Conservation (phyloP, 2,113 vertebrate species). For the Microtus richardsoni region DNA sequence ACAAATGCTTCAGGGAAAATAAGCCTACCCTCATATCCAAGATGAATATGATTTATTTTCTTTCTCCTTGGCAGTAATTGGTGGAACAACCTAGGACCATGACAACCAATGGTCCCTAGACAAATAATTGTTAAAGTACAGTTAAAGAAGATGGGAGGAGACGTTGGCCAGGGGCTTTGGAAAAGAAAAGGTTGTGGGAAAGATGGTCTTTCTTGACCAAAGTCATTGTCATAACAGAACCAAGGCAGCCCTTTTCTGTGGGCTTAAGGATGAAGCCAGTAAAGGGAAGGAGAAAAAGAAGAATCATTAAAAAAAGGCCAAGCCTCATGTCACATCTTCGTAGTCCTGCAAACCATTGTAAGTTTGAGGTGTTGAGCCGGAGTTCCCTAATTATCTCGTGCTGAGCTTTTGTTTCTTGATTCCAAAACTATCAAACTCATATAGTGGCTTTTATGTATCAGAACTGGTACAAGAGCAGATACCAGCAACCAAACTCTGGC, state of each 20-base stretch:
- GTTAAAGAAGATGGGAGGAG: neutral
- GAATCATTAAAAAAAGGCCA: neutral
- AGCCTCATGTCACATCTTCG: neutral
- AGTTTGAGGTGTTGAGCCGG: neutral
- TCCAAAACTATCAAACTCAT: neutral
- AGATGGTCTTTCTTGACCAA: neutral
- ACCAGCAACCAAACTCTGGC: neutral
- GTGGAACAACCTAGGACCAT: neutral
- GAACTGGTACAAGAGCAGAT: neutral
- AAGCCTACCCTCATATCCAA: neutral
- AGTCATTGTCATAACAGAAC: neutral
- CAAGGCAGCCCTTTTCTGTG: neutral
- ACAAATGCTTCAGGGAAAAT: neutral
- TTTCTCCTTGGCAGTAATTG: neutral
- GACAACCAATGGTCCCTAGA: neutral
- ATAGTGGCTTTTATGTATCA: neutral
- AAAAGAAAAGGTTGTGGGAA: neutral
- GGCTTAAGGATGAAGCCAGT: neutral
- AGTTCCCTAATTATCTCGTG: neutral
- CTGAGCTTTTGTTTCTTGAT: conserved; percentile 10
- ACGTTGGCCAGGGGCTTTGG: neutral
- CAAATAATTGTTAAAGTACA: neutral
- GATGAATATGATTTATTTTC: neutral
- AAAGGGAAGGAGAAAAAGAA: neutral
- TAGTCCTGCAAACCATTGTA: neutral